These are phyloP conservation scores for Platycercus adscitus DNA, from an alignment of 2,113 vertebrate species.

Conservation along the genomic window DNA sequence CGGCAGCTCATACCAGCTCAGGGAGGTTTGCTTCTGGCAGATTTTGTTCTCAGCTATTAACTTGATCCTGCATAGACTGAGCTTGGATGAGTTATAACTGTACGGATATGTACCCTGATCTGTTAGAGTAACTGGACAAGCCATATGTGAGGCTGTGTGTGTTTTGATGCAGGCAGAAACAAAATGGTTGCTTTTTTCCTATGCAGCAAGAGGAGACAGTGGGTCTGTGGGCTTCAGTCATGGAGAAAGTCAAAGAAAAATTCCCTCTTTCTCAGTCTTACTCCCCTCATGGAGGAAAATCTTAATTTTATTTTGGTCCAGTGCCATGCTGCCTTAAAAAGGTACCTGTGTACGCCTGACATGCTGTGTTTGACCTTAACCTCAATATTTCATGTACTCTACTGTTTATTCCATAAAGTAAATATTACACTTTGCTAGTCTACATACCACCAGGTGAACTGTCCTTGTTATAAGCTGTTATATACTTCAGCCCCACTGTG, in stretches of 20 bases:
- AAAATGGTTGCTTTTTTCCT: neutral
- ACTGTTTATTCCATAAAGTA: neutral
- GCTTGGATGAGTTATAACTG: neutral
- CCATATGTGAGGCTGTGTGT: neutral
- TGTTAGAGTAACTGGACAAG: too few relatives aligned
- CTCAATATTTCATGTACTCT: neutral
- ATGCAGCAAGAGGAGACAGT: fast-evolving
- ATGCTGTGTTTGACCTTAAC: neutral
- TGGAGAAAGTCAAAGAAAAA: neutral
- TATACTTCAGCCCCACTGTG: neutral
- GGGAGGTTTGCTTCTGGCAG: neutral
- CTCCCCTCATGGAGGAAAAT: neutral
- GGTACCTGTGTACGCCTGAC: neutral
- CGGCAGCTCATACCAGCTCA: neutral
- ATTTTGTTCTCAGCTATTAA: neutral
- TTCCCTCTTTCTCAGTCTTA: neutral
- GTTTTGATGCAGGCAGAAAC: neutral
- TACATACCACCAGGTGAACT: neutral
- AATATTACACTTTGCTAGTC: neutral
- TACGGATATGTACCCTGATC: too few relatives aligned
- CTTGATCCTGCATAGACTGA: neutral
- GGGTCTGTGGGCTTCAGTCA: neutral
- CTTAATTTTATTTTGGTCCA: neutral
- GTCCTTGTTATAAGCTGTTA: neutral
- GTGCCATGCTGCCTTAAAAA: neutral